Evolutionary conservation across 2,797 vertebrate genomes (phyloP).

Genomic region (Myotis planiceps): DNA sequence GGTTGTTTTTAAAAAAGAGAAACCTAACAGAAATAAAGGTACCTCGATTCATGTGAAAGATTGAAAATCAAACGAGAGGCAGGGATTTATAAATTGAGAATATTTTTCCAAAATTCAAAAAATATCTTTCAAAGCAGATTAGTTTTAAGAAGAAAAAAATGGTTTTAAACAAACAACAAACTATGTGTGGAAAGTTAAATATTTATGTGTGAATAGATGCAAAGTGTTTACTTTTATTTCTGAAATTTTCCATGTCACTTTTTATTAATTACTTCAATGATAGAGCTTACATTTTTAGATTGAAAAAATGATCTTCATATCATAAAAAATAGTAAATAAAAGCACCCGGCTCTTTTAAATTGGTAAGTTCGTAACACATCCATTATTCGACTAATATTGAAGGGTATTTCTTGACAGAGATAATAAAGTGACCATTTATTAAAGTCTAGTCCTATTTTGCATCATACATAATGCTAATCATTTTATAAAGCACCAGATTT

Average conservation of each 20-base stretch:
- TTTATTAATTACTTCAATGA: not conserved
- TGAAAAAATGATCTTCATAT: not conserved
- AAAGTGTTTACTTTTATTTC: not conserved
- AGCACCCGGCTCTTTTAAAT: not conserved
- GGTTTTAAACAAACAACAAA: not conserved
- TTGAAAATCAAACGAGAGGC: not conserved
- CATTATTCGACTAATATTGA: not conserved
- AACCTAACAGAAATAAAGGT: not conserved
- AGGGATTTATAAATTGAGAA: not conserved
- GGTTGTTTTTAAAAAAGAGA: not conserved
- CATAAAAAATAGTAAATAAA: not conserved
- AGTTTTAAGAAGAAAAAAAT: not conserved
- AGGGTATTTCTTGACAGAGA: not conserved
- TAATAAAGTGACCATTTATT: not conserved
- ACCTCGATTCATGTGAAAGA: not conserved
- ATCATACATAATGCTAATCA: not conserved
- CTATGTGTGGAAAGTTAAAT: not conserved
- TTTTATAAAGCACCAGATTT: not conserved
- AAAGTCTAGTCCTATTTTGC: not conserved
- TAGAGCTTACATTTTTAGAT: not conserved
- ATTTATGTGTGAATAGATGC: not conserved
- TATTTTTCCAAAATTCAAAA: conserved; percentile 12
- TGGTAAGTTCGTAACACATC: not conserved
- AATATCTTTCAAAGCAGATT: not conserved
- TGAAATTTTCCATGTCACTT: conserved; percentile 9